Percentiles rank a stretch among this genome's conserved stretches.
These are phyloP conservation scores for Catonia carolina DNA, from an alignment of 2,888 invertebrate genomes.

Conservation along the genomic window DNA sequence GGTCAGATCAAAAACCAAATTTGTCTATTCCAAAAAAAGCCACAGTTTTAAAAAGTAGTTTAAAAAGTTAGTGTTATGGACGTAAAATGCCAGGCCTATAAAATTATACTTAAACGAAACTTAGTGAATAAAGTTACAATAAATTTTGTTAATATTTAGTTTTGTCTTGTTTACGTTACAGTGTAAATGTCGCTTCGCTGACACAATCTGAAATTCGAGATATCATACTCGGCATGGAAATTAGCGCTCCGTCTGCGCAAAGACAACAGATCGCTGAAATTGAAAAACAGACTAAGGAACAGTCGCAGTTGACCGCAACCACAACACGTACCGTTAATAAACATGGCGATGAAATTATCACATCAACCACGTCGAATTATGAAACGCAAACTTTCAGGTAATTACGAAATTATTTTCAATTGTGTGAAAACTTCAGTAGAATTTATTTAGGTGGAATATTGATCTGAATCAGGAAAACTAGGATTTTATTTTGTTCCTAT, in stretches of 20 bases:
- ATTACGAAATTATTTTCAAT: background rate
- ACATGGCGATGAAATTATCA: slow-evolving; percentile 99
- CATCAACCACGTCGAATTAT: slow-evolving; percentile 97
- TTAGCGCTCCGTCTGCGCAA: slow-evolving; percentile 97
- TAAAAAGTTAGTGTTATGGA: too few species aligned
- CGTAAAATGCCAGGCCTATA: too few species aligned
- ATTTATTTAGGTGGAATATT: slow-evolving; percentile 17
- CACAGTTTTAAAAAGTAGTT: too few species aligned
- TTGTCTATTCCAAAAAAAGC: too few species aligned
- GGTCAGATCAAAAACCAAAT: too few species aligned
- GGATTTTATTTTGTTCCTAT: too few species aligned
- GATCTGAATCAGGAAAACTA: background rate
- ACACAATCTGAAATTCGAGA: slow-evolving; percentile 99
- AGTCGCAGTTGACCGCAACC: slow-evolving; percentile 95
- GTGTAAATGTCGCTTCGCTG: slow-evolving; percentile 95
- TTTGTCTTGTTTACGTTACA: too few species aligned
- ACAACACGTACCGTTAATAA: slow-evolving; percentile 98
- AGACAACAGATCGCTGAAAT: slow-evolving; percentile 99
- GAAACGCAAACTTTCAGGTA: slow-evolving; percentile 88
- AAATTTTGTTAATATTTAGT: too few species aligned
- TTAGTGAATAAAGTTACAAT: too few species aligned
- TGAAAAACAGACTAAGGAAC: slow-evolving; percentile 99
- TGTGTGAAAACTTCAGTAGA: background rate
- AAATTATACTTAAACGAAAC: too few species aligned
- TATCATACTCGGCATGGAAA: slow-evolving; percentile 98